Base-by-base conservation (phyloP, 2,888 invertebrate genomes). In the Trichogramma dendrolimi region DNA sequence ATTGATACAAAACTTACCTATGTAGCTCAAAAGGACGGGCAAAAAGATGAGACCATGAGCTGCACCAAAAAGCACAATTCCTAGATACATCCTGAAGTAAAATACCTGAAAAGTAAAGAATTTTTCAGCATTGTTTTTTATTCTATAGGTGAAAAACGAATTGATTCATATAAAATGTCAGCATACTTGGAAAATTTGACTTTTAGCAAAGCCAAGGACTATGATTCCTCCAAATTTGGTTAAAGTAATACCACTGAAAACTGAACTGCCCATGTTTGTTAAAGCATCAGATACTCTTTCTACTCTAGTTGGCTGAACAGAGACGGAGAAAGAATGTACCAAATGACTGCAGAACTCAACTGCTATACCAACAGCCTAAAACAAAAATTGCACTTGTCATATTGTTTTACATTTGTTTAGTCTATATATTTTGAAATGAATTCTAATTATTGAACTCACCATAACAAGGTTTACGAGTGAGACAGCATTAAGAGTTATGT, bases 311-410 rank as follows among this genome's bases (percentile, higher is more conserved):
- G 83, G 83, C 71, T 89, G 85, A 59, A 89, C 85, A 56, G 93
- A 93, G 58, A 90, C 83, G 0, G 91, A 86, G 83, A 96, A 99
- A 63, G 92, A 90, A 80, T 96, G 92, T 65, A 95, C 95, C 71
- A 98, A 84, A 82, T 99, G 98, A 67, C 96, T 96, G 80, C 96
- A 97, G 82, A 99, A 99, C 82, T 99, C 98, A 48, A 99, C 98
- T 11, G 96, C 90, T 68, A 99, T 98, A 53, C 98, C 99, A 69
- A 98, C 92, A 43, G 96, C 94, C 97, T 89, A 74, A 68, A 79
- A 79, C 65, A 67, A 27, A 27, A 27, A 27, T 27, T 27, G 27
- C 27, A 27, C 27, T 27, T 2, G 3, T 27, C 27, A 53, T 50
- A 46, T 10, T 10, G 8, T 46, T 10, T 10, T 8, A 46, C 46